These are phyloP conservation scores for Drosophila kuntzei DNA, from an alignment of 2,888 invertebrate species.

Conservation along the genomic window DNA sequence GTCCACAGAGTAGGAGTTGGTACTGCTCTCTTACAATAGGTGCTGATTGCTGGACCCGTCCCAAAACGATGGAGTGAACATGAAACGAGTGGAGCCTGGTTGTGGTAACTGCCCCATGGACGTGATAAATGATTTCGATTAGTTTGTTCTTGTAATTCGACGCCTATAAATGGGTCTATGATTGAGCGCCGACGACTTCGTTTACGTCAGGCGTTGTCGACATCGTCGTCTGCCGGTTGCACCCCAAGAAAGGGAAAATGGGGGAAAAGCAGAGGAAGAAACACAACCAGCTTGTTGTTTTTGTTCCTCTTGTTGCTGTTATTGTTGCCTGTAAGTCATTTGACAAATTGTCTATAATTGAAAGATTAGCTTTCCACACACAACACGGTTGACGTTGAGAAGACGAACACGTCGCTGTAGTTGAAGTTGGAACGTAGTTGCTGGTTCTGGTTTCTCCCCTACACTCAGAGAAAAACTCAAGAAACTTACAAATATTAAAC, in stretches of 20 bases:
- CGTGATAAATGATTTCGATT: constrained; percentile 85
- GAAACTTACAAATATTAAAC: background rate
- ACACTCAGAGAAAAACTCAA: constrained; percentile 7
- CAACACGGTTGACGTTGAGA: constrained; percentile 71
- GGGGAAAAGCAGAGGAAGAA: background rate
- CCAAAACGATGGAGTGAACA: constrained; percentile 61
- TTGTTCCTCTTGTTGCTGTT: constrained; percentile 36
- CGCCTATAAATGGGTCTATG: constrained; percentile 85
- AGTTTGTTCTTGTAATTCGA: constrained; percentile 85
- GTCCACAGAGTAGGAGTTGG: constrained; percentile 32
- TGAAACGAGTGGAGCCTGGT: constrained; percentile 59
- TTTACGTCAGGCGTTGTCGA: constrained; percentile 71
- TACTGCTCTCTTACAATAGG: constrained; percentile 78
- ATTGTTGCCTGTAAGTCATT: constrained; percentile 80
- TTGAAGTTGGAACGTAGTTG: constrained; percentile 17
- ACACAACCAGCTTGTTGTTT: constrained; percentile 34
- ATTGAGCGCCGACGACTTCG: constrained; percentile 82
- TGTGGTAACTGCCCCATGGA: constrained; percentile 55
- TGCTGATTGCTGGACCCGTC: constrained; percentile 73
- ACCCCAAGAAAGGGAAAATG: constrained; percentile 35
- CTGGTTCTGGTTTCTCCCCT: constrained; percentile 17
- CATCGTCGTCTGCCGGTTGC: constrained; percentile 59
- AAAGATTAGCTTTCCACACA: constrained; percentile 85
- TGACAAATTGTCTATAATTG: constrained; percentile 86
- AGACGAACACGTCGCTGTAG: constrained; percentile 62